Conservation (phyloP, 1,140 invertebrate species). For the Drosophila lini region DNA sequence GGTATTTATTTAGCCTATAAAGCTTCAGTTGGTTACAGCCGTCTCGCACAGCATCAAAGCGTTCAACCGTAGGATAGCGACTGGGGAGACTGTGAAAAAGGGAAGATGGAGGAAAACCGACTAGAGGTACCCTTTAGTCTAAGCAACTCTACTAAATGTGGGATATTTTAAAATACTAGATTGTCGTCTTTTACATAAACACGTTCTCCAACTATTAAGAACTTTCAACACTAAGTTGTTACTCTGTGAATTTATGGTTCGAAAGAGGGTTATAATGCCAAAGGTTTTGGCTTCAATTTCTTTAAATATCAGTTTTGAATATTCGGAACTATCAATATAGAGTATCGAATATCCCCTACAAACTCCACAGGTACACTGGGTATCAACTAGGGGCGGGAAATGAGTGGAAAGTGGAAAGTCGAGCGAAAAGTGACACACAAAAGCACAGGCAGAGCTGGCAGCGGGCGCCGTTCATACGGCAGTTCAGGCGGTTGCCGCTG, state of each 20-base stretch:
- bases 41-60: constrained; percentile 57
- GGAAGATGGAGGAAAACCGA: neutral
- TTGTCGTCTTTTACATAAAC: no score
- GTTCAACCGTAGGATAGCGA: constrained; percentile 35
- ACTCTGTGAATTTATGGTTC: neutral
- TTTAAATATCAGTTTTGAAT: neutral
- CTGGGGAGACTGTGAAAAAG: constrained; percentile 48
- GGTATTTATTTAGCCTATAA: constrained; percentile 82
- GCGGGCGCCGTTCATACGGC: constrained; percentile 45
- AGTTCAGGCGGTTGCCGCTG: constrained; percentile 39
- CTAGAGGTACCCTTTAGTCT: constrained; percentile 6
- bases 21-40: constrained; percentile 71
- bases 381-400: constrained; percentile 25
- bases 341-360: neutral
- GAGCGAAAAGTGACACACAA: constrained; percentile 69
- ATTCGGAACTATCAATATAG: no score
- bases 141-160: neutral
- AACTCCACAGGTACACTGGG: constrained; percentile 1
- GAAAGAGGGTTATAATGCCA: neutral
- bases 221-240: neutral
- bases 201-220: no score
- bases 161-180: neutral
- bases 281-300: no score
- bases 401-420: constrained; percentile 51
- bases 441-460: constrained; percentile 33